Conservation (phyloP, 2,888 invertebrate genomes). For the Chymomyza procnemis region DNA sequence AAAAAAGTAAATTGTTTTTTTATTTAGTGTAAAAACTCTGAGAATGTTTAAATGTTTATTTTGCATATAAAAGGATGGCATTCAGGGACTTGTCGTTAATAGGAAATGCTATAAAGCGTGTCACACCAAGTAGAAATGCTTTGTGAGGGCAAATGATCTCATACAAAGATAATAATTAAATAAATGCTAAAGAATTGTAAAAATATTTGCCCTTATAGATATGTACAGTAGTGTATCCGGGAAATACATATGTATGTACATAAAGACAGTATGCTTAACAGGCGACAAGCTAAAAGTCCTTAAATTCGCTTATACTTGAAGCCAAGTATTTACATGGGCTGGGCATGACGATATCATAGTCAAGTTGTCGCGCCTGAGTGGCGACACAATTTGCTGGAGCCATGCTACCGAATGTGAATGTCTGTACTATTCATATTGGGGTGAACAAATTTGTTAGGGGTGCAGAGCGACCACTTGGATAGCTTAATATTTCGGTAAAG, state of each 20-base stretch:
- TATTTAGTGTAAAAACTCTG: background rate
- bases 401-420: conserved; percentile 7
- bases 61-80: too few species aligned
- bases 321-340: conserved; percentile 14
- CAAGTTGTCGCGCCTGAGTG: conserved; percentile 45
- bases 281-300: conserved; percentile 25
- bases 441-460: too few species aligned
- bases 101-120: too few species aligned
- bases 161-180: too few species aligned
- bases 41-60: too few species aligned
- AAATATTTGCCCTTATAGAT: too few species aligned
- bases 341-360: conserved; percentile 30
- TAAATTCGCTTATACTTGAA: background rate
- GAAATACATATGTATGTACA: too few species aligned
- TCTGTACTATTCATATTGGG: background rate
- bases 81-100: too few species aligned
- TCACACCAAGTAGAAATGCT: too few species aligned
- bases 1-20: conserved; percentile 13
- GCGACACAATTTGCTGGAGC: conserved; percentile 46
- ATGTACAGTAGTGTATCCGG: background rate
- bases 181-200: too few species aligned
- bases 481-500: background rate
- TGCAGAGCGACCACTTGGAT: background rate
- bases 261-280: conserved; percentile 19
- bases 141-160: too few species aligned